Base-by-base conservation (phyloP, 2,888 invertebrate genomes). In the Dimorphilus gyrociliatus region DNA sequence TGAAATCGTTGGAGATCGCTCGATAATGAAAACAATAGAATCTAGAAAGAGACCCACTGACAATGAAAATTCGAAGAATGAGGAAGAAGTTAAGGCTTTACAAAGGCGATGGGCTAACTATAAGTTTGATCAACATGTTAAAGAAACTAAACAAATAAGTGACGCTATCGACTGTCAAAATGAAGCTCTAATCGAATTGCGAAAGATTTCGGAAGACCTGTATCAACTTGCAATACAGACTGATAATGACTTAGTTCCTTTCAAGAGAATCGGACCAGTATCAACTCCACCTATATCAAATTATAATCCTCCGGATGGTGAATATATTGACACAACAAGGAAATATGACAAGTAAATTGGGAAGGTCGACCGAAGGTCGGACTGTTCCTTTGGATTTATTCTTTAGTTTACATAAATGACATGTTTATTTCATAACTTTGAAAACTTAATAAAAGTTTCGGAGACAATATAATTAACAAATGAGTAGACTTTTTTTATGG, bases 221-320 rank as follows among this genome's bases (percentile, higher is more conserved):
- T 92, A 88, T 59, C 71, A 76, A 53, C 77, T 76, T 53, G 88
- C 90, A 12, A 73, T 86, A 40, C 70, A 84, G 75, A 66, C 75
- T 4, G 85, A 88, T 57, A 53, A 72, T 13, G 60, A 65, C 5
- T 53, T 84, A 19, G 50, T 86, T 16, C 80, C 84, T 0, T 73
- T 73, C 44, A 66, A 30, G 13, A 17, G 18, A 8, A 19, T 15
- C 34, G 88, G 90, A 0, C 81, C 90, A 0, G 72, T 76, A 0
- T 67, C 74, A 17, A 86, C 86, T 1, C 85, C 88, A 3, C 74
- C 85, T 0, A 78, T 84, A 34, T 69, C 74, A 49, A 69, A 73
- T 38, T 92, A 84, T 55, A 69, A 72, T 1, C 71, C 75, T 26
- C 81, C 82, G 0, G 90, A 94, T 63, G 94, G 94, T 23, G 84